Conservation (phyloP, 2,888 invertebrate genomes). For the Nephrotoma flavescens region DNA sequence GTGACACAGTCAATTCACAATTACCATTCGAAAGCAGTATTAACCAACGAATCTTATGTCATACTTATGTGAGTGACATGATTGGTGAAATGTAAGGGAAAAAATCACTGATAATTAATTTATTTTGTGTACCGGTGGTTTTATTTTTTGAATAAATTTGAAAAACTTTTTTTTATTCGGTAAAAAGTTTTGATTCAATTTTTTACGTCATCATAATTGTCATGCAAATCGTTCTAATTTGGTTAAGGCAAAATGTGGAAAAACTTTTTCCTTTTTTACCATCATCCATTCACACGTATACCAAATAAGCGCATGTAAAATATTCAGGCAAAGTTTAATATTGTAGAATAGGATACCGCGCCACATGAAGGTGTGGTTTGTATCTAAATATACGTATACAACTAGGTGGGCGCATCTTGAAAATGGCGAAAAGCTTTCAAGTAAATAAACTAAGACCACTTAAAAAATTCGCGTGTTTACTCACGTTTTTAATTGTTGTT, state of each 20-base stretch:
- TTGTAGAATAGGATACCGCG: background rate
- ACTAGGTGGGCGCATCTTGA: background rate
- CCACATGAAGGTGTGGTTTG: background rate
- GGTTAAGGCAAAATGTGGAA: background rate
- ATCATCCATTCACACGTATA: background rate
- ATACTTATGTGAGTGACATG: background rate
- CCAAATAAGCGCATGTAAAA: background rate
- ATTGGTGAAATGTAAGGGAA: background rate
- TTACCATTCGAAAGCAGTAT: background rate
- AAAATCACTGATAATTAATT: background rate
- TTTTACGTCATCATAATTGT: background rate
- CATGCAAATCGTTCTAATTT: background rate
- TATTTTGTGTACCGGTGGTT: background rate
- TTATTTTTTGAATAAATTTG: background rate
- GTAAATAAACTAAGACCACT: background rate
- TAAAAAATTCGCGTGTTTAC: background rate
- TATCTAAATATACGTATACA: background rate
- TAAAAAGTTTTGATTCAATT: background rate
- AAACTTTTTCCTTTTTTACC: background rate
- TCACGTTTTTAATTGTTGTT: background rate
- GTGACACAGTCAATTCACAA: background rate
- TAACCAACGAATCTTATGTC: background rate
- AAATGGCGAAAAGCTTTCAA: background rate
- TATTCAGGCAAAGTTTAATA: background rate
- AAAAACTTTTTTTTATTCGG: background rate